These are phyloP conservation scores for Forbesichthys papilliferus DNA, from an alignment of 2,113 vertebrate genomes.

Conservation along the genomic window DNA sequence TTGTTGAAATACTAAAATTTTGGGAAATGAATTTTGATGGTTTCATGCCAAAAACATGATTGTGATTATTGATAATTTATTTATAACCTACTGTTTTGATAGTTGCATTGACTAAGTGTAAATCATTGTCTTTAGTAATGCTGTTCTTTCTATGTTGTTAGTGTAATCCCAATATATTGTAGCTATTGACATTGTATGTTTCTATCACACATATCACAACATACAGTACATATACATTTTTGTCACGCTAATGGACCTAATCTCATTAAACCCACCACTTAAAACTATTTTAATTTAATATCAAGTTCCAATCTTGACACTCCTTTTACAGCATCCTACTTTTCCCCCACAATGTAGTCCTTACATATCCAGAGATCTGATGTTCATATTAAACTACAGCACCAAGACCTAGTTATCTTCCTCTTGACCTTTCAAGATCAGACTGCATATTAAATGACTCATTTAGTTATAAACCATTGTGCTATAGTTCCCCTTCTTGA, in stretches of 20 bases:
- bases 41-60: constrained; percentile 71
- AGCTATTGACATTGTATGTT: constrained; percentile 76
- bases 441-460: constrained; percentile 1
- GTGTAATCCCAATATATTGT: constrained; percentile 76
- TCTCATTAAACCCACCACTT: constrained; percentile 69
- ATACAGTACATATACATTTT: constrained; percentile 59
- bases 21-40: constrained; percentile 62
- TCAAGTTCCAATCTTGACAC: constrained; percentile 44
- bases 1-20: constrained; percentile 70
- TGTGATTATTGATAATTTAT: constrained; percentile 75
- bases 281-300: constrained; percentile 54
- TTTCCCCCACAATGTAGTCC: constrained; percentile 32
- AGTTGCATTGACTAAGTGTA: constrained; percentile 74
- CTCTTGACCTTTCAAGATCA: constrained; percentile 8
- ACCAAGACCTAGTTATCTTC: no score
- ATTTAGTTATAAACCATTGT: background rate
- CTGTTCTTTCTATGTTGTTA: constrained; percentile 77
- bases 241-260: constrained; percentile 70
- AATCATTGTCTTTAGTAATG: constrained; percentile 78
- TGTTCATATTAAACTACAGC: constrained; percentile 6
- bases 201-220: constrained; percentile 62
- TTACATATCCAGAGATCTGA: constrained; percentile 7
- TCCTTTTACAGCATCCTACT: constrained; percentile 46
- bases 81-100: constrained; percentile 76
- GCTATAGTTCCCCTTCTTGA: background rate